Evolutionary conservation across 2,888 invertebrate species (phyloP).

Genomic region (Eurois occulta): DNA sequence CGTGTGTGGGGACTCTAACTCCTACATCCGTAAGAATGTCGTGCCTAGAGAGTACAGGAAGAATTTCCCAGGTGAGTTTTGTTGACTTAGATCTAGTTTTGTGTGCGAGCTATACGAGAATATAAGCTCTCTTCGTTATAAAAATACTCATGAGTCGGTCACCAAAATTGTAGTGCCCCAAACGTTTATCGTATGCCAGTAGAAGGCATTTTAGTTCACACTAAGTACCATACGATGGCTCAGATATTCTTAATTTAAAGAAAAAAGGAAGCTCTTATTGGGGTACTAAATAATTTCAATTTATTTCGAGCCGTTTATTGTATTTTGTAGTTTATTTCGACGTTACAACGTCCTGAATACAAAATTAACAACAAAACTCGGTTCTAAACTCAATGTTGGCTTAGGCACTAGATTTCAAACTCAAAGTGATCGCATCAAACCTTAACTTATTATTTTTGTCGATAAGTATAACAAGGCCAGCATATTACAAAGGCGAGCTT

Average conservation of each 20-base stretch:
- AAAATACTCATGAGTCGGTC: background rate
- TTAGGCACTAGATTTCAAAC: background rate
- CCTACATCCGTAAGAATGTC: constrained; percentile 94
- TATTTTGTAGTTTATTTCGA: background rate
- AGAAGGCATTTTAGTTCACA: background rate
- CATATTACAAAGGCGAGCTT: background rate
- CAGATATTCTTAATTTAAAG: background rate
- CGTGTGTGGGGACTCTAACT: constrained; percentile 93
- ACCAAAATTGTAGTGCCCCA: background rate
- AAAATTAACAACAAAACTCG: background rate
- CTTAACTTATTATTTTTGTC: background rate
- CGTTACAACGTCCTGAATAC: background rate
- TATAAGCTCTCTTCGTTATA: background rate
- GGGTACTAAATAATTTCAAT: background rate
- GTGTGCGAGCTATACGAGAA: background rate
- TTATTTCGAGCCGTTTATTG: background rate
- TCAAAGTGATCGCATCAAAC: background rate
- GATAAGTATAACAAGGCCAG: background rate
- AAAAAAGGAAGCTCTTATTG: background rate
- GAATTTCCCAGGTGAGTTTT: constrained; percentile 91
- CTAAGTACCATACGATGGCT: background rate
- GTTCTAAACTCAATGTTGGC: background rate
- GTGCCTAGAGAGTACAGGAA: constrained; percentile 95
- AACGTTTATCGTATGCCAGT: background rate
- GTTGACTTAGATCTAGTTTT: constrained; percentile 1